phyloP scores from a whole-genome alignment of 2,888 invertebrate genomes.

The Stegophylla sp. region DNA sequence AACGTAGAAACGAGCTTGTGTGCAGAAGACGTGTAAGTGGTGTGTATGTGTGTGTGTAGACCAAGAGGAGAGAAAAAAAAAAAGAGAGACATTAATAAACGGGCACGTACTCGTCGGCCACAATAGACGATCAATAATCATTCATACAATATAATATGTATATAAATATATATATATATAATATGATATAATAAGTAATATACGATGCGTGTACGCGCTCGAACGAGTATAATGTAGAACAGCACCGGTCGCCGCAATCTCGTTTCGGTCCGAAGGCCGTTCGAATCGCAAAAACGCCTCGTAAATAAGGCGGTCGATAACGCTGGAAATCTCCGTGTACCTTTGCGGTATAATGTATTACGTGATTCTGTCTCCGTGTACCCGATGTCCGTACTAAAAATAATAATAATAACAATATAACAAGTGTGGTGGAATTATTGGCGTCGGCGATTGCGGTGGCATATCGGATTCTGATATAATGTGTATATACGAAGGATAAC shows the following conservation, averaged over 20 bases:
- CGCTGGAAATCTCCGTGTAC: background rate
- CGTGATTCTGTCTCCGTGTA: background rate
- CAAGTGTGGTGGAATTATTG: background rate
- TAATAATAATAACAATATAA: too few species aligned
- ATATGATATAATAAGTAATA: background rate
- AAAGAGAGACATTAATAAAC: conserved; percentile 10
- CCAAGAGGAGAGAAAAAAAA: background rate
- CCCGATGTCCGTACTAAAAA: too few species aligned
- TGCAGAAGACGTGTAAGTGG: too few species aligned
- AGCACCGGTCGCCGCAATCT: background rate
- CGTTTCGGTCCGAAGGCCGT: conserved; percentile 35
- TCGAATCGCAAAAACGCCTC: conserved; percentile 24
- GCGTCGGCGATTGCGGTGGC: conserved; percentile 1
- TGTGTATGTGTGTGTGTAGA: background rate
- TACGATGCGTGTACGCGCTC: background rate
- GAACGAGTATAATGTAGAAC: background rate
- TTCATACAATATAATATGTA: too few species aligned
- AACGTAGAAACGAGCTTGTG: too few species aligned
- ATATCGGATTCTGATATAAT: conserved; percentile 18
- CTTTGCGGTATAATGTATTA: conserved; percentile 1
- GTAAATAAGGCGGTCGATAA: conserved; percentile 8
- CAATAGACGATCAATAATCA: conserved; percentile 3
- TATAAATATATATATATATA: background rate
- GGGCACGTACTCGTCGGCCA: conserved; percentile 28
- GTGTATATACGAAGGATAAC: background rate